Evolutionary conservation across 2,888 invertebrate genomes (phyloP), one percentile per base, ranked within the genome.

Genomic region (Exocentrus adspersus): DNA sequence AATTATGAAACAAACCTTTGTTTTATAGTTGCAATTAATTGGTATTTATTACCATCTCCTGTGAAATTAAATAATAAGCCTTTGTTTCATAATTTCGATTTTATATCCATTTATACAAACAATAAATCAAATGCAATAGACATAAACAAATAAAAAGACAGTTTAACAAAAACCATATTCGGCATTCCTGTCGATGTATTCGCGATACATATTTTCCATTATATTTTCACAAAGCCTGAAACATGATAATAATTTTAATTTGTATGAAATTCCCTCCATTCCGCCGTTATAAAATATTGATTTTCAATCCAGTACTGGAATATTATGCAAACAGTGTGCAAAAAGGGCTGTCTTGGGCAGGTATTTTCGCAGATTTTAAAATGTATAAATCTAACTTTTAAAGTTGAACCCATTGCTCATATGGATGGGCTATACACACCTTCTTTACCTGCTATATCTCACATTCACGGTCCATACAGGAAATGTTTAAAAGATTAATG

Each of bases 401-500:
- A 54, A 16, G 10, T 46, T 19, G 5, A 43, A 16, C 43, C 54
- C 54, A 19, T 32, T 32, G 46, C 32, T 57, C 57, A 32, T 32
- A 57, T 42, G 32, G 46, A 46, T 45, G 32, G 57, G 32, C 46
- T n/a, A n/a, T n/a, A n/a, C n/a, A n/a, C n/a, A n/a, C n/a, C n/a
- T n/a, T n/a, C n/a, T n/a, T n/a, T n/a, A n/a, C n/a, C n/a, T n/a
- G n/a, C n/a, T n/a, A 57, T 76, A 57, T 57, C 30, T 57, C 57
- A 57, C 42, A 46, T 57, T 57, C 75, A 75, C 75, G 75, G 74
- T 73, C 71, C 72, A 69, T 73, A 69, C 72, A 72, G 75, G 75
- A 76, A 75, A 75, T 70, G 73, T 71, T 70, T 68, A 69, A 64
- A 71, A 75, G 75, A 76, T 75, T 75, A 76, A 76, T 75, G 74